Percentiles rank a stretch among this genome's conserved stretches.
phyloP scores from a whole-genome alignment of 2,888 invertebrate species.

The Palloptera scutellata region DNA sequence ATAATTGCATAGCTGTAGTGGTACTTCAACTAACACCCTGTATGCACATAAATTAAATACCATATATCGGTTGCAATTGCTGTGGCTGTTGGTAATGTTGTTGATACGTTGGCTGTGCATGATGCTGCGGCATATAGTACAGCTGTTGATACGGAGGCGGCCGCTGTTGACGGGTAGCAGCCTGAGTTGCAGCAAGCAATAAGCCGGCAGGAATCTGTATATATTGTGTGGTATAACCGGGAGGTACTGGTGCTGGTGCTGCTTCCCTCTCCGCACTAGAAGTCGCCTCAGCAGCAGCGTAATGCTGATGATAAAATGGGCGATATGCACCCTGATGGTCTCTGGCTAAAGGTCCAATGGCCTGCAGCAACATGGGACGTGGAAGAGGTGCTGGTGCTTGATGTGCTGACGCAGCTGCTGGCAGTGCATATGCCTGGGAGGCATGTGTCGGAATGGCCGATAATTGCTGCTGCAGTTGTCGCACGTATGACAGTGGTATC shows the following conservation, averaged over 20 bases:
- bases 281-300: slow-evolving; percentile 25
- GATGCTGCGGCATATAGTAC: slow-evolving; percentile 34
- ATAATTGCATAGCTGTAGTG: not conserved
- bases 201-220: slow-evolving; percentile 50
- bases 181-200: slow-evolving; percentile 45
- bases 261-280: not conserved
- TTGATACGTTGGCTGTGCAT: slow-evolving; percentile 4
- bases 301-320: slow-evolving; percentile 41
- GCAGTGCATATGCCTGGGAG: not conserved
- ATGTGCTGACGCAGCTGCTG: not conserved
- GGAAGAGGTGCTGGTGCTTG: too few species aligned
- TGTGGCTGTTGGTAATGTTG: slow-evolving; percentile 10
- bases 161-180: slow-evolving; percentile 30
- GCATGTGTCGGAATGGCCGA: slow-evolving; percentile 14
- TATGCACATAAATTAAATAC: not conserved
- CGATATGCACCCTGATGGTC: slow-evolving; percentile 52
- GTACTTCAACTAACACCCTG: not conserved
- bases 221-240: slow-evolving; percentile 41
- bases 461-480: slow-evolving; percentile 53
- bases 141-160: slow-evolving; percentile 33
- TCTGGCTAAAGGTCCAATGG: slow-evolving; percentile 50
- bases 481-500: slow-evolving; percentile 55
- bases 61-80: slow-evolving; percentile 7
- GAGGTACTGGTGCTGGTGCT: not conserved
- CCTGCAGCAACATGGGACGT: not conserved